Evolutionary conservation across 2,113 vertebrate genomes (phyloP).

Genomic region (Clarias macrocephalus): DNA sequence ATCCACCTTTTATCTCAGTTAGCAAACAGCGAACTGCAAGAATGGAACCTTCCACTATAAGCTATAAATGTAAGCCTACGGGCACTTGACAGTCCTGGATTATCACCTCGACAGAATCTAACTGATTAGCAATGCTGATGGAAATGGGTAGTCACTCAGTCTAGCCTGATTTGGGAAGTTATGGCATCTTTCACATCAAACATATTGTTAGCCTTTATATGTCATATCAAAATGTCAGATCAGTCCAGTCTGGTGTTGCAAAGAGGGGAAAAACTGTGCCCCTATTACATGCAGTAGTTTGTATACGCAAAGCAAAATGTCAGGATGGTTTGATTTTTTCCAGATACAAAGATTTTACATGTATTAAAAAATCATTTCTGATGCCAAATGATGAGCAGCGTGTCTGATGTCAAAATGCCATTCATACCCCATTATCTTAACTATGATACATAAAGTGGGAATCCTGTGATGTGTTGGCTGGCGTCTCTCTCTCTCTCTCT

Average conservation of each 20-base stretch:
- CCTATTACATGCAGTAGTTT: not conserved
- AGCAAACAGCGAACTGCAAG: constrained; percentile 47
- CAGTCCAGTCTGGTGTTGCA: constrained; percentile 12
- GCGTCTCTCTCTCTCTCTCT: constrained; percentile 9
- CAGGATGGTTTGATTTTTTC: constrained; percentile 27
- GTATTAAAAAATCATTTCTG: constrained; percentile 26
- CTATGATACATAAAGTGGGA: constrained; percentile 13
- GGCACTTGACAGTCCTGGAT: constrained; percentile 4
- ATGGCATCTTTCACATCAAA: constrained; percentile 9
- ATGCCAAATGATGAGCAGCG: constrained; percentile 17
- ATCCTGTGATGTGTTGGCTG: constrained; percentile 11
- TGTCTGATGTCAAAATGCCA: constrained; percentile 34
- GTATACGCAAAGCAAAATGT: constrained; percentile 28
- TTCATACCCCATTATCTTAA: constrained; percentile 1
- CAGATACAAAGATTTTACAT: constrained; percentile 19
- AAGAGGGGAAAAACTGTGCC: not conserved
- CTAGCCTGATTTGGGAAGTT: not conserved
- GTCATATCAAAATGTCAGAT: constrained; percentile 28
- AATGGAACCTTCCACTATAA: not conserved
- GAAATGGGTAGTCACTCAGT: not conserved
- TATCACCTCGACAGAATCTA: constrained; percentile 25
- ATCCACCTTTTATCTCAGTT: constrained; percentile 59
- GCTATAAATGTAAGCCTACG: not conserved
- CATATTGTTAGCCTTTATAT: constrained; percentile 30
- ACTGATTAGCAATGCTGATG: constrained; percentile 31